Evolutionary conservation across 2,888 invertebrate species (phyloP), one percentile per base, ranked within the genome.

Genomic region (Caenorhabditis uteleia): DNA sequence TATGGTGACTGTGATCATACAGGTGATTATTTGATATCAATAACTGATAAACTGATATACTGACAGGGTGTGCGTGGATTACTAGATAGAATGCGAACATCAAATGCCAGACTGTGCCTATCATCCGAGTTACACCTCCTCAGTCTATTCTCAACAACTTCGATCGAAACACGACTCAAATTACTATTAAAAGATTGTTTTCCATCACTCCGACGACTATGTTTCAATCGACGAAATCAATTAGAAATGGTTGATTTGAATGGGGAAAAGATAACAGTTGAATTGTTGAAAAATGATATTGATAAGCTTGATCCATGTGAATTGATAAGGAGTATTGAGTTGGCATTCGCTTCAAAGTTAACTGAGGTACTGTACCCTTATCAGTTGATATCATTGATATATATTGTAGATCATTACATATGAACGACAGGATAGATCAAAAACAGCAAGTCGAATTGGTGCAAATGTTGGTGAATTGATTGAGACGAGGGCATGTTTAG

Each of bases 91-190:
- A 64, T 78, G 51, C 53, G 76, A 20, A 53, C 47, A 29, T 47
- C 43, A 0, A 71, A 70, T 33, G 58, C 77, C 0, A 45, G 78
- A 18, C 39, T 77, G 10, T 65, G 65, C 33, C 50, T 77, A 3
- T 59, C 76, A 8, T 75, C 76, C 7, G 73, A 78, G 40, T 39
- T 62, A 26, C 64, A 72, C 48, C 42, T 78, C n/a, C 43, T 78
- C 23, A 64, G 58, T 23, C 51, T 78, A 0, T 67, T 77, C 40
- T 70, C 75, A 18, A 61, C 67, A 33, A 62, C 59, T 40, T 55
- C 67, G 1, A 44, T 67, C 12, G 61, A 72, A 12, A 48, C 44
- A 14, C 44, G 71, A 43, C 34, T 75, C n/a, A 40, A 46, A 25
- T 57, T 76, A 16, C 36, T 78, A 0, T 67, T 68, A 2, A 66